Percentiles rank a stretch among this genome's conserved stretches.
Evolutionary conservation across 2,113 vertebrate species (phyloP).

Genomic region (Eptatretus burgeri): DNA sequence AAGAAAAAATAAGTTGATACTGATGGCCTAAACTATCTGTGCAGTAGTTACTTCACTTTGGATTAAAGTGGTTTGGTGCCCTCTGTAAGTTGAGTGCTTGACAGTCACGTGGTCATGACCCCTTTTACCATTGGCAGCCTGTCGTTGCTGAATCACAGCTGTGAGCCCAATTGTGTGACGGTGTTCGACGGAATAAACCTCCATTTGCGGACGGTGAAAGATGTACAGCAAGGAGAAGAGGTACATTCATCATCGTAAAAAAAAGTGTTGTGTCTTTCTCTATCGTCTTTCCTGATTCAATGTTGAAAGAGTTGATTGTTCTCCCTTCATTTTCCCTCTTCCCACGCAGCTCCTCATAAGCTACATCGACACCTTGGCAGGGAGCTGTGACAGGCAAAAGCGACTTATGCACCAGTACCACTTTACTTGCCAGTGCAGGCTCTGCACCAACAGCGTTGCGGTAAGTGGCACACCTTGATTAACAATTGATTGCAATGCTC

Average conservation of each 20-base stretch:
- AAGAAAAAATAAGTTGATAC: no score
- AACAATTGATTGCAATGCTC: no score
- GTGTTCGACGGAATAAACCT: constrained; percentile 47
- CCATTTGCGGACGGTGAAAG: constrained; percentile 33
- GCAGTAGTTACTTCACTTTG: no score
- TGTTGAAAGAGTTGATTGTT: background rate
- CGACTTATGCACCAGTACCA: constrained; percentile 32
- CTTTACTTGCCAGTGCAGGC: constrained; percentile 31
- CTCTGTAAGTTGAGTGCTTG: no score
- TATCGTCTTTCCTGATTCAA: background rate
- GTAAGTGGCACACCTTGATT: constrained; percentile 14
- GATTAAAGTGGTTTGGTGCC: no score
- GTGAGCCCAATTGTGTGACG: constrained; percentile 67
- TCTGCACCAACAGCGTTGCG: constrained; percentile 27
- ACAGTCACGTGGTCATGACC: no score
- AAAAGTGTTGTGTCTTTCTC: background rate
- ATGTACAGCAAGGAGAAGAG: constrained; percentile 43
- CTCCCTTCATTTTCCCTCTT: background rate
- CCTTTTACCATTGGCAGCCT: constrained; percentile 21
- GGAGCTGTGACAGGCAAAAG: constrained; percentile 22
- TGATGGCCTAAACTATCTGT: no score
- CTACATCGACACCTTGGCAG: constrained; percentile 33
- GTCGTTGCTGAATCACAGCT: constrained; percentile 83
- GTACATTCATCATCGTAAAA: constrained; percentile 18
- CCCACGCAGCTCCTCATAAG: constrained; percentile 35